phyloP scores from a whole-genome alignment of 1,140 invertebrate species.

The Sarcophaga peregrina region DNA sequence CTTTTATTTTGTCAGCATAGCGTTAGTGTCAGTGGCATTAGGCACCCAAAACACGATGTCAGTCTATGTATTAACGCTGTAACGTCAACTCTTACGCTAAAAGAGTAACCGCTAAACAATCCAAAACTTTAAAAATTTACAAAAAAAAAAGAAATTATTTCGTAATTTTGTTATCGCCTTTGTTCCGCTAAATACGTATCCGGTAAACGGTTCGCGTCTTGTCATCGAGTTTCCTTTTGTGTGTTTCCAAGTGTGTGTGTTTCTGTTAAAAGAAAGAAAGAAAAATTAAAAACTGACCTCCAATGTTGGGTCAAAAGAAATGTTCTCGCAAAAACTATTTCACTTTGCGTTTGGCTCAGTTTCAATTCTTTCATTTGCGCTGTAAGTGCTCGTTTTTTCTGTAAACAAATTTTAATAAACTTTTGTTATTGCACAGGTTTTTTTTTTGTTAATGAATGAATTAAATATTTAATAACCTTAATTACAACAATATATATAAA shows the following conservation, averaged over 20 bases:
- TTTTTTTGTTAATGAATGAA: too few species aligned
- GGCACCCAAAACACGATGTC: constrained; percentile 34
- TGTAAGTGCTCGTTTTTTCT: constrained; percentile 42
- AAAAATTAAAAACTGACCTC: neutral
- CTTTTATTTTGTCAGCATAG: constrained; percentile 5
- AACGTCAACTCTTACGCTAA: constrained; percentile 31
- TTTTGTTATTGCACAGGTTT: too few species aligned
- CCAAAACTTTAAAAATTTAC: neutral
- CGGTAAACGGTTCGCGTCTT: neutral
- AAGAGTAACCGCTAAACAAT: neutral
- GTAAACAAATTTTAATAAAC: neutral
- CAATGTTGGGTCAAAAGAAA: constrained; percentile 60
- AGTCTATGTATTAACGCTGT: constrained; percentile 15
- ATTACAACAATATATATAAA: too few species aligned
- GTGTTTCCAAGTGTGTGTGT: neutral
- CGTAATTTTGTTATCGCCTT: neutral
- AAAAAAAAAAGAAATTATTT: neutral
- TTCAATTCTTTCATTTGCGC: constrained; percentile 64
- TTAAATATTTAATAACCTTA: too few species aligned
- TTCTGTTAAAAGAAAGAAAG: neutral
- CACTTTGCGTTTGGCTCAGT: constrained; percentile 59
- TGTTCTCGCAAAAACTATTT: constrained; percentile 61
- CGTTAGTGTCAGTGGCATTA: constrained; percentile 38
- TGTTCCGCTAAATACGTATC: constrained; percentile 15
- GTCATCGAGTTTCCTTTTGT: neutral